Percentiles rank a stretch among this genome's conserved stretches.
Conservation (phyloP, 2,888 invertebrate genomes). For the Yponomeuta cagnagella region DNA sequence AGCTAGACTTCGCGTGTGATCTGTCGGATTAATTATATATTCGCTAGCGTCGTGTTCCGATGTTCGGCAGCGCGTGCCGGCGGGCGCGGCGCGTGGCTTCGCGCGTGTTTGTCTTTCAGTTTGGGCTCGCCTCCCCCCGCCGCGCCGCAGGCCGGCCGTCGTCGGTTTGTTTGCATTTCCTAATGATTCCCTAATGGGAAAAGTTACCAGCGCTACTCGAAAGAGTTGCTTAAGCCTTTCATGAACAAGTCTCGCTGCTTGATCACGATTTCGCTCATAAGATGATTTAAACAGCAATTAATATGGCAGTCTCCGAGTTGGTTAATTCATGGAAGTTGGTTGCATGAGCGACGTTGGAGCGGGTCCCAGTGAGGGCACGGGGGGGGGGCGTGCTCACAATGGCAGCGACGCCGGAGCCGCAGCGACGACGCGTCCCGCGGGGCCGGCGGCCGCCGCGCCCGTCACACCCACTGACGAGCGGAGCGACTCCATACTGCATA, state of each 20-base stretch:
- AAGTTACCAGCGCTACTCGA: neutral
- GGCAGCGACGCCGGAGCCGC: neutral
- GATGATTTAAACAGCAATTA: neutral
- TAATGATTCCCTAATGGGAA: constrained; percentile 3
- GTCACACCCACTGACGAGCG: neutral
- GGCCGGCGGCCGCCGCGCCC: neutral
- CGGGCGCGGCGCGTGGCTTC: neutral
- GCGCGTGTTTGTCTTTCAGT: constrained; percentile 1
- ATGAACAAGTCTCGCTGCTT: neutral
- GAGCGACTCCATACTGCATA: neutral
- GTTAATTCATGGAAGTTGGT: neutral
- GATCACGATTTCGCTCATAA: neutral
- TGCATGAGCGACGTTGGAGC: neutral
- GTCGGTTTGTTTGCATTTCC: neutral
- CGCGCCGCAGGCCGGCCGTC: neutral
- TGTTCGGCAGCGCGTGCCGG: neutral
- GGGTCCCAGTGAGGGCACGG: neutral
- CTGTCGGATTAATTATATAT: neutral
- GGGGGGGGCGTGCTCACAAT: neutral
- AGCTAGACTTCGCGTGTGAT: neutral
- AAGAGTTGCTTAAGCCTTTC: constrained; percentile 1
- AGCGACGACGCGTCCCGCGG: neutral
- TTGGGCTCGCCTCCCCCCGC: neutral
- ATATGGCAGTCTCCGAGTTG: neutral
- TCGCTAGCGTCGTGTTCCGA: neutral